A percentile compares a stretch with the other conserved stretches of the same genome.
These are phyloP conservation scores for Eulemur mongoz DNA, from an alignment of 2,797 vertebrate genomes.

Conservation along the genomic window DNA sequence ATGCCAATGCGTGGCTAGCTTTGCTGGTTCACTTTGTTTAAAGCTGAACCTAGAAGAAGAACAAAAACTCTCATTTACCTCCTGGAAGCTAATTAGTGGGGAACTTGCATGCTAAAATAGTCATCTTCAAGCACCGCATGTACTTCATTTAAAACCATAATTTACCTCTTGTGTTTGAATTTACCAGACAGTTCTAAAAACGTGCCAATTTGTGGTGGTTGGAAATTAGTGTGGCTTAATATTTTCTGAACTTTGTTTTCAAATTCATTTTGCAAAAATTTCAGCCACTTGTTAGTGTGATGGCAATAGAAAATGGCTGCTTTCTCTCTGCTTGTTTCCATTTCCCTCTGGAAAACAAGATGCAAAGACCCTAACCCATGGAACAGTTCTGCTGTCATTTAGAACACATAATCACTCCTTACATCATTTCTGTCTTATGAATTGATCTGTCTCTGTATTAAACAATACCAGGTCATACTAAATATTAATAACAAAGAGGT, in stretches of 20 bases:
- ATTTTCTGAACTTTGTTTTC: conserved; percentile 59
- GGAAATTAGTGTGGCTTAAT: conserved; percentile 37
- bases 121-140: conserved; percentile 63
- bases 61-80: conserved; percentile 67
- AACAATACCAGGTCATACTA: not conserved
- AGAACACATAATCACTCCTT: conserved; percentile 13
- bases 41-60: conserved; percentile 77
- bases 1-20: conserved; percentile 62
- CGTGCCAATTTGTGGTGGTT: conserved; percentile 36
- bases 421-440: not conserved
- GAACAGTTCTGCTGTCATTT: not conserved
- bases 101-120: conserved; percentile 72
- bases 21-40: conserved; percentile 73
- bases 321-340: not conserved
- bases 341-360: not conserved
- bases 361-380: not conserved
- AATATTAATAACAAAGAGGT: not conserved
- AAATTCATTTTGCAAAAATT: conserved; percentile 47
- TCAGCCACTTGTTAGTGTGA: not conserved
- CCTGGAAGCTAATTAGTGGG: conserved; percentile 85
- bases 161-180: conserved; percentile 73
- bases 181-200: conserved; percentile 56
- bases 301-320: not conserved
- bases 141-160: conserved; percentile 72
- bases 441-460: not conserved